These are phyloP conservation scores for Microcebus tavaratra DNA, from an alignment of 2,113 vertebrate species.

Conservation along the genomic window DNA sequence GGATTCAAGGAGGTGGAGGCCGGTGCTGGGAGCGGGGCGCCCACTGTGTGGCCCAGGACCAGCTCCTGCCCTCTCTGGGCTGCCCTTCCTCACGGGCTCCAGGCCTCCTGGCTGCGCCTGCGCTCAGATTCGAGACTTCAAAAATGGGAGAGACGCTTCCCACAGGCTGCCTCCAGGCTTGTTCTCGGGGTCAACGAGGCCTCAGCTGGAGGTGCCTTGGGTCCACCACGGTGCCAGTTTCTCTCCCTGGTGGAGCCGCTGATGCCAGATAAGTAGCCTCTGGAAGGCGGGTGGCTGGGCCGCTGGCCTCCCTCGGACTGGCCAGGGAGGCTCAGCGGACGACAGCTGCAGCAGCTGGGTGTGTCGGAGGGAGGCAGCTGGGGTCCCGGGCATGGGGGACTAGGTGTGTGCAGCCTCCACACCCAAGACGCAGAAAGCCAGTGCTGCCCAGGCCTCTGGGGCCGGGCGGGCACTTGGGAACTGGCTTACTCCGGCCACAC, in stretches of 20 bases:
- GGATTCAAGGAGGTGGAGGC: not conserved
- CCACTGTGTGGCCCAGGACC: rapidly evolving
- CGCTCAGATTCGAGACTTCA: no score
- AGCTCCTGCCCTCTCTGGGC: not conserved
- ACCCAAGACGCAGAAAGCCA: not conserved
- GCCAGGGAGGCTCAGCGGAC: not conserved
- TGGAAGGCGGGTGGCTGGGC: not conserved
- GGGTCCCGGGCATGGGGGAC: rapidly evolving
- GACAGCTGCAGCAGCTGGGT: no score
- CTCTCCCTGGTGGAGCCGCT: rapidly evolving
- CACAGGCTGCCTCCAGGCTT: not conserved
- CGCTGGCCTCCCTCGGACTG: rapidly evolving
- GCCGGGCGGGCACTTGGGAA: rapidly evolving
- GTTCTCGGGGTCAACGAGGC: not conserved
- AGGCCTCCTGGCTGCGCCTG: not conserved
- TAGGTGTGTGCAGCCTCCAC: rapidly evolving
- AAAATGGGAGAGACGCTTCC: rapidly evolving
- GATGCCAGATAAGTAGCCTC: not conserved
- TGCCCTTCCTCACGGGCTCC: not conserved
- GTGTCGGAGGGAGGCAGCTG: no score
- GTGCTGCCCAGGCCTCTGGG: not conserved
- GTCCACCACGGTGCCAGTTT: not conserved
- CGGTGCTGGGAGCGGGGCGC: rapidly evolving
- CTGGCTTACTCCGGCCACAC: rapidly evolving
- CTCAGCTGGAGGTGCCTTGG: not conserved